Evolutionary conservation across 2,888 invertebrate genomes (phyloP), one percentile per base, ranked within the genome.

Genomic region (Drosophila nr. fundita): DNA sequence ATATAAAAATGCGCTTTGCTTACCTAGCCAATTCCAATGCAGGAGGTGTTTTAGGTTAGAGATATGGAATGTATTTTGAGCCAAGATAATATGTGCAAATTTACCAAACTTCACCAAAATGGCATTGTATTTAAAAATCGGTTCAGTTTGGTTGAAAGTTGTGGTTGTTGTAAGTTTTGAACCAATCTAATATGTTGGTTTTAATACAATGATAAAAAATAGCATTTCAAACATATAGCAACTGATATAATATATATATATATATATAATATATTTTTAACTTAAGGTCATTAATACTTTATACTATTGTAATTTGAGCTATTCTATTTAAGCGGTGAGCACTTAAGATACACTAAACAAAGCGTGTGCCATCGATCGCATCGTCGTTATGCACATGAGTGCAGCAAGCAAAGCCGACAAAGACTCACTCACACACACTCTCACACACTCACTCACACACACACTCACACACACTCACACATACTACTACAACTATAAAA

Each of bases 331-430:
- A 18, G 21, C 6, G 15, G 24, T 11, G 18, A 15, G n/a, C n/a
- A 30, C 34, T 29, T 11, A 24, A 55, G 61, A 30, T 42, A n/a
- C 27, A 7, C 48, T 30, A 42, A 60, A 50, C 60, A 40, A 18
- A 66, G 57, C 69, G 73, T 65, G 55, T 75, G 68, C 60, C 72
- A 82, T 78, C 79, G 82, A 81, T 74, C 74, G 49, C 54, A 53
- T 62, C 45, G 68, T 71, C 61, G 52, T 73, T 84, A 72, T 83
- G 54, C 79, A 76, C 87, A 78, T 87, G 87, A 76, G 70, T 82
- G 76, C 82, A 61, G 59, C 63, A 74, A 76, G 76, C 64, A 40
- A 45, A 60, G 53, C 62, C 54, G 62, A 65, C 57, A 68, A 53
- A 70, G 58, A 70, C 59, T 52, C 58, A 64, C 38, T 57, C 66